These are phyloP conservation scores for Phenacoccus solenopsis DNA, from an alignment of 1,140 invertebrate genomes.

Conservation along the genomic window DNA sequence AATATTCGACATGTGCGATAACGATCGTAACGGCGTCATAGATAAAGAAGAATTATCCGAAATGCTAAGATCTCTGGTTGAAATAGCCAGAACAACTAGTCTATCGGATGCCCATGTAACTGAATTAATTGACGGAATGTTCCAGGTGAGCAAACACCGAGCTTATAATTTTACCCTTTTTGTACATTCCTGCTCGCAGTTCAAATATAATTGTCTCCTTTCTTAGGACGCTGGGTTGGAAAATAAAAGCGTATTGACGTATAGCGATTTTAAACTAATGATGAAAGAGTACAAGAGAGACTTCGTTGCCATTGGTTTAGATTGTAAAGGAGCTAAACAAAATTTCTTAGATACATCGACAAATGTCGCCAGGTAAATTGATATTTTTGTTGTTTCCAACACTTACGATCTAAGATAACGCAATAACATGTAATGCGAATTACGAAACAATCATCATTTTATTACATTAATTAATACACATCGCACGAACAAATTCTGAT, in stretches of 20 bases:
- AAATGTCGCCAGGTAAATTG: slow-evolving; percentile 78
- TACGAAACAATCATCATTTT: no score
- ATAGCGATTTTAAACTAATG: slow-evolving; percentile 90
- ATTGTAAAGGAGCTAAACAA: slow-evolving; percentile 91
- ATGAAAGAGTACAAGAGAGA: slow-evolving; percentile 96
- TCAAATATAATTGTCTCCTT: not conserved
- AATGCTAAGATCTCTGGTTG: slow-evolving; percentile 85
- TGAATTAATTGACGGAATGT: slow-evolving; percentile 89
- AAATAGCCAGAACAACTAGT: slow-evolving; percentile 85
- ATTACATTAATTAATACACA: no score
- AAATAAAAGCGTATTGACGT: slow-evolving; percentile 81
- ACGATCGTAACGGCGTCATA: slow-evolving; percentile 88
- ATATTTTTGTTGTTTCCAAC: no score
- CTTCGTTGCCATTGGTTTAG: slow-evolving; percentile 90
- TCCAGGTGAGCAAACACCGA: no score
- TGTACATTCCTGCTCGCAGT: no score
- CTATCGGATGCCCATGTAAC: slow-evolving; percentile 80
- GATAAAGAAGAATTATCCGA: slow-evolving; percentile 88
- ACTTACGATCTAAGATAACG: no score
- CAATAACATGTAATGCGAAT: no score
- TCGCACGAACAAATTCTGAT: no score
- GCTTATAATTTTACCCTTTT: no score
- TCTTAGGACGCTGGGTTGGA: slow-evolving; percentile 71
- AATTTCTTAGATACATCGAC: slow-evolving; percentile 90
- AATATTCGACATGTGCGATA: slow-evolving; percentile 98